These are phyloP conservation scores for Rhynchophorus ferrugineus DNA, from an alignment of 1,140 invertebrate species.

Conservation along the genomic window DNA sequence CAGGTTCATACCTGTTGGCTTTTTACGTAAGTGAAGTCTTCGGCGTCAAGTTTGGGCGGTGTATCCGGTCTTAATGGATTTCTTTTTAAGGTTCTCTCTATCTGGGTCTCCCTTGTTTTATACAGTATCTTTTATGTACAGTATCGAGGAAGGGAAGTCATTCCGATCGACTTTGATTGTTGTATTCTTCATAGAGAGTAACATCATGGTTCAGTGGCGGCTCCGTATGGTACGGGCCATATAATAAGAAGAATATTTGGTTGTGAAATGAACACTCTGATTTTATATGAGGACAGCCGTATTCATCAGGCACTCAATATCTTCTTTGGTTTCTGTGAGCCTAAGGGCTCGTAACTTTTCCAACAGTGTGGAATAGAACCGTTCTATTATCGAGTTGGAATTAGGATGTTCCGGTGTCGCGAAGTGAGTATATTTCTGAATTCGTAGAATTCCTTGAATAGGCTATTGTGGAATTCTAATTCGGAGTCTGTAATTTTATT, in stretches of 20 bases:
- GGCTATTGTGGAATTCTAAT: conserved; percentile 23
- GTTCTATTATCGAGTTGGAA: conserved; percentile 24
- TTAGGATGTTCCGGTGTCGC: conserved; percentile 21
- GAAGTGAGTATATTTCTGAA: conserved; percentile 23
- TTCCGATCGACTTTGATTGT: too few species aligned
- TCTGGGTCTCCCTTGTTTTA: too few species aligned
- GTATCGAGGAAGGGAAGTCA: too few species aligned
- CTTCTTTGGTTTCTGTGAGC: conserved; percentile 10
- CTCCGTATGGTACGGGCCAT: too few species aligned
- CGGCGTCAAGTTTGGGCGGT: too few species aligned
- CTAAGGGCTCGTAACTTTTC: conserved; percentile 24
- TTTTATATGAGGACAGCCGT: conserved; percentile 18
- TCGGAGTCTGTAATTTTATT: conserved; percentile 26
- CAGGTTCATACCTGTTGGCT: too few species aligned
- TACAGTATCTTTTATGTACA: too few species aligned
- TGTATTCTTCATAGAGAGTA: too few species aligned
- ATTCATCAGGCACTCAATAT: conserved; percentile 11
- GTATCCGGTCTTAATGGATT: too few species aligned
- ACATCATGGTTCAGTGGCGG: too few species aligned
- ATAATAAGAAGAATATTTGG: conserved; percentile 16
- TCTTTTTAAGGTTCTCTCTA: too few species aligned
- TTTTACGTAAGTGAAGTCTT: too few species aligned
- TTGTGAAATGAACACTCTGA: conserved; percentile 21
- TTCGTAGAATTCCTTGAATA: conserved; percentile 27
- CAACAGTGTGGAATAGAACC: conserved; percentile 26